These are phyloP conservation scores for Eupithecia pulchellata DNA, from an alignment of 2,888 invertebrate species.

Conservation along the genomic window DNA sequence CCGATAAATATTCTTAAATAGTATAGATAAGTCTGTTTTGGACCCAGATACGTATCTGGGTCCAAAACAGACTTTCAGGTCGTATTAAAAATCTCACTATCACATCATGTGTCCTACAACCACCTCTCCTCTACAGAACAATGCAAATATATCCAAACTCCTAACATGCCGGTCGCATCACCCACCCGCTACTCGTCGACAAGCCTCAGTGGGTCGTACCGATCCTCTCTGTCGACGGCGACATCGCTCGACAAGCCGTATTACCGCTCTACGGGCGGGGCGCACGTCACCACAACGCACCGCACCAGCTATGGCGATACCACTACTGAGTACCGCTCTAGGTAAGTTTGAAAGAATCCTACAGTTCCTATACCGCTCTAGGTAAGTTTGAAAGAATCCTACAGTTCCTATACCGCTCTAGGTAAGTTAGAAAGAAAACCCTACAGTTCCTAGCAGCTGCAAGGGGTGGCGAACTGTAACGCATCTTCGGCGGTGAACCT, in stretches of 20 bases:
- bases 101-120: not conserved
- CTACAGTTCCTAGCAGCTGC: too few relatives aligned
- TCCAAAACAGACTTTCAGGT: too few relatives aligned
- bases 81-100: too few relatives aligned
- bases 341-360: not conserved
- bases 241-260: conserved; percentile 84
- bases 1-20: too few relatives aligned
- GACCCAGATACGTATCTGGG: too few relatives aligned
- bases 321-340: conserved; percentile 70
- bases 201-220: conserved; percentile 79
- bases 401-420: conserved; percentile 54
- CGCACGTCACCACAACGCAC: conserved; percentile 70
- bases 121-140: conserved; percentile 37
- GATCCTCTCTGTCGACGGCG: conserved; percentile 76
- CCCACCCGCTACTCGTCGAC: conserved; percentile 80
- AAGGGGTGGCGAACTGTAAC: too few relatives aligned
- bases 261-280: conserved; percentile 67
- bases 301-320: conserved; percentile 67
- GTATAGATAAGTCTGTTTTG: too few relatives aligned
- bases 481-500: too few relatives aligned
- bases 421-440: not conserved
- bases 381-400: not conserved
- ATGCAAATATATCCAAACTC: conserved; percentile 60
- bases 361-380: conserved; percentile 54
- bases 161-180: conserved; percentile 85